Base-by-base conservation (phyloP, 2,797 vertebrate genomes). In the Cryptoblepharus egeriae region DNA sequence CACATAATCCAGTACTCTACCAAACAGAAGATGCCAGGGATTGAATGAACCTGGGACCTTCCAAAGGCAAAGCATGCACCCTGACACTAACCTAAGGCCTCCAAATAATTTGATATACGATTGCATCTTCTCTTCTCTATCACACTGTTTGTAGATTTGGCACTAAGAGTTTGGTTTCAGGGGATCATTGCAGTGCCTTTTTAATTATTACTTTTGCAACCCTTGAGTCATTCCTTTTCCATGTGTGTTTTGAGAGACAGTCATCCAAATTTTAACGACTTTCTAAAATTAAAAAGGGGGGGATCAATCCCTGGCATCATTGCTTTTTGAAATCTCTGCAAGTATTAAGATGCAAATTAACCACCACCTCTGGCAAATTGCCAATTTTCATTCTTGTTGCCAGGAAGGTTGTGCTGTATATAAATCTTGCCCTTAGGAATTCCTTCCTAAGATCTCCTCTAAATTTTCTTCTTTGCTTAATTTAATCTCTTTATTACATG, bases 401-500 rank as follows among this genome's bases (percentile, higher is more conserved):
- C 80, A 7, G 0, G 45, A 55, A 35, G 68, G 8, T 8, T 89
- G 57, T 9, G 28, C 70, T 24, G 85, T 37, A 16, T 79, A 78
- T 77, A 79, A 58, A 73, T 74, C 69, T 84, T 80, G 37, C 87
- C 58, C 57, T 52, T 22, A 84, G 86, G 84, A 89, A 68, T 71
- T 83, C 63, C 71, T 90, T 81, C 58, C 79, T 7, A 13, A 68
- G 72, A 64, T 45, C 13, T 57, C 83, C 52, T 83, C 63, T 42
- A 37, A 84, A 86, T n/a, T 39, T 84, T 77, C 42, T 85, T 60
- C 69, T 77, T 77, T 85, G 84, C 81, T 84, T 87, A 80, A 74
- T 88, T 92, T 88, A 80, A 82, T 89, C 82, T 84, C 84, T 83
- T 88, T 79, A 28, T 24, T 80, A 18, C 75, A 84, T 65, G 68